Percentiles rank a stretch among this genome's conserved stretches.
These are phyloP conservation scores for Dendrolimus houi DNA, from an alignment of 2,888 invertebrate species.

Conservation along the genomic window DNA sequence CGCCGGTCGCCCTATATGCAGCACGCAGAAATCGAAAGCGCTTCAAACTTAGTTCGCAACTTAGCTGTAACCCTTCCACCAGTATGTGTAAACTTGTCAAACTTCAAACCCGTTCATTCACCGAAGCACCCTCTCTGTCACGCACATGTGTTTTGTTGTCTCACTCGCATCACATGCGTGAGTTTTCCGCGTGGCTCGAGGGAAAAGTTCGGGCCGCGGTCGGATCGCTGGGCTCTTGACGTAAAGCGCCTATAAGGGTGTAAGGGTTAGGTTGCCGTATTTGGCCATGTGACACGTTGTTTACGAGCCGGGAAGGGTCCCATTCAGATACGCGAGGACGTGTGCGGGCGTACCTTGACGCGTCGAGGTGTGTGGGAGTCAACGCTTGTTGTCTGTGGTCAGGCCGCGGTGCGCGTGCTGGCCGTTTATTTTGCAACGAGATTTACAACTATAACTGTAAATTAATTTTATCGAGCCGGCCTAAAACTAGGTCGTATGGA, in stretches of 20 bases:
- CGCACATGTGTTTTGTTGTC: slow-evolving; percentile 52
- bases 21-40: slow-evolving; percentile 68
- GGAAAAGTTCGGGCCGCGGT: slow-evolving; percentile 17
- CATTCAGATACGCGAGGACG: slow-evolving; percentile 45
- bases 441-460: slow-evolving; percentile 75
- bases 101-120: slow-evolving; percentile 65
- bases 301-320: slow-evolving; percentile 42
- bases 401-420: slow-evolving; percentile 54
- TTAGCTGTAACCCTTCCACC: slow-evolving; percentile 60
- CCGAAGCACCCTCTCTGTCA: slow-evolving; percentile 48
- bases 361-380: slow-evolving; percentile 50
- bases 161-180: slow-evolving; percentile 53
- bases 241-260: slow-evolving; percentile 32
- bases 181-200: slow-evolving; percentile 31
- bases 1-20: slow-evolving; percentile 58
- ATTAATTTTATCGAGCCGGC: slow-evolving; percentile 71
- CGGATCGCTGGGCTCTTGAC: slow-evolving; percentile 16
- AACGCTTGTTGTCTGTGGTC: slow-evolving; percentile 65
- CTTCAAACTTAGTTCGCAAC: slow-evolving; percentile 51
- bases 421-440: slow-evolving; percentile 71
- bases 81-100: slow-evolving; percentile 58
- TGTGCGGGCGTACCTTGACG: slow-evolving; percentile 23
- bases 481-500: slow-evolving; percentile 75
- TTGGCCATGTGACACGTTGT: slow-evolving; percentile 44
- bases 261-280: slow-evolving; percentile 15